These are phyloP conservation scores for Aricia agestis DNA, from an alignment of 1,140 invertebrate genomes.

Conservation along the genomic window DNA sequence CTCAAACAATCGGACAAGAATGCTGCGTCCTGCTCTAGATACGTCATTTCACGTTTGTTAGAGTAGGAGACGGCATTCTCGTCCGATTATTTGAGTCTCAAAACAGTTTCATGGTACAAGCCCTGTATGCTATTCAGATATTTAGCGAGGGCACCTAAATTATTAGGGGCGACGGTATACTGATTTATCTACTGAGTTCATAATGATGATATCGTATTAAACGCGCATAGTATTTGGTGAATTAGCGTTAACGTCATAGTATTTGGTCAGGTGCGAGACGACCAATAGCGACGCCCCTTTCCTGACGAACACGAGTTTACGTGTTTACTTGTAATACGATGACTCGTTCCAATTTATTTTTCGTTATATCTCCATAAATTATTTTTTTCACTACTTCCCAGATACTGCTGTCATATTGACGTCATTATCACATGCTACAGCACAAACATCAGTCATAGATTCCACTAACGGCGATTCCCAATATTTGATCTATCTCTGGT, in stretches of 20 bases:
- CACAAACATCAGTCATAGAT: no score
- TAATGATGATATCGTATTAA: background rate
- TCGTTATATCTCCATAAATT: background rate
- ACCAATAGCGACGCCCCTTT: constrained; percentile 21
- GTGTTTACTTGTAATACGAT: background rate
- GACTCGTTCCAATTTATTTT: background rate
- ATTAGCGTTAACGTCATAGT: constrained; percentile 23
- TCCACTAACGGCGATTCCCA: no score
- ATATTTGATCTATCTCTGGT: no score
- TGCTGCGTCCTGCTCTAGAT: no score
- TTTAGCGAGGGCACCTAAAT: no score
- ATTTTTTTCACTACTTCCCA: background rate
- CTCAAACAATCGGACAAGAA: no score
- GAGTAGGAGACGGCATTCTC: no score
- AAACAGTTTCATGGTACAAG: no score
- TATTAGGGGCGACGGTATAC: no score
- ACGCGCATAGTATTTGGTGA: constrained; percentile 19
- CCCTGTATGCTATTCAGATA: no score
- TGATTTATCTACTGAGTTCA: background rate
- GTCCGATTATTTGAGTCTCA: no score
- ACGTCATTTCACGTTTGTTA: no score
- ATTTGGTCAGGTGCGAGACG: constrained; percentile 32
- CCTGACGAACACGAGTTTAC: constrained; percentile 21
- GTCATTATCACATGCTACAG: background rate
- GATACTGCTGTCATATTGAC: background rate